These are phyloP conservation scores for Mesochorus sp. DNA, from an alignment of 2,888 invertebrate species.

Conservation along the genomic window DNA sequence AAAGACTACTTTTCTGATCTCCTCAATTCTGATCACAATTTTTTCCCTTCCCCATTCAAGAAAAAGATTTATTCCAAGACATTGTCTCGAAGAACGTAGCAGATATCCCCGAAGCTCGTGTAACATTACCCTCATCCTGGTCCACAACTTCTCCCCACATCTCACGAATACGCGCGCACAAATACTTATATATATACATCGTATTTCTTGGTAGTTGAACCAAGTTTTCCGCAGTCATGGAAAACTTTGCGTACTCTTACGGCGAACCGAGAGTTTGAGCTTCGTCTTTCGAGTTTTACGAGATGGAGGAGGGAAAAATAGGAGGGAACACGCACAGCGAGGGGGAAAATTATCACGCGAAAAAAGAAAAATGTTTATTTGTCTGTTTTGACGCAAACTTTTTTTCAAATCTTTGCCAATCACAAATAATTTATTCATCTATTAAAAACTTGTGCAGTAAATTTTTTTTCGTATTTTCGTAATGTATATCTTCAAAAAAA, in stretches of 20 bases:
- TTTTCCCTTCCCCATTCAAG: neutral
- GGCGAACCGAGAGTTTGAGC: conserved; percentile 45
- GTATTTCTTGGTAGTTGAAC: conserved; percentile 56
- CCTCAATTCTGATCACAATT: conserved; percentile 12
- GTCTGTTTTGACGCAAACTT: neutral
- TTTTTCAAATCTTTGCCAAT: neutral
- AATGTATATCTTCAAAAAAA: no score
- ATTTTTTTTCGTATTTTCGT: no score
- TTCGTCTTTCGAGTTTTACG: conserved; percentile 45
- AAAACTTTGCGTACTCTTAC: conserved; percentile 58
- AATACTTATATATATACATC: conserved; percentile 14
- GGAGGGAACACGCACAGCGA: neutral
- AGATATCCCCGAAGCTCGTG: conserved; percentile 35
- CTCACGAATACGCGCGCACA: conserved; percentile 4
- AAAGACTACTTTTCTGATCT: neutral
- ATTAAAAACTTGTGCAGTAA: no score
- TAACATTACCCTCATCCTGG: conserved; percentile 49
- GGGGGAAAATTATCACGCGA: conserved; percentile 20
- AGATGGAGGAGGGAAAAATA: conserved; percentile 1
- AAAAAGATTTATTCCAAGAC: conserved; percentile 34
- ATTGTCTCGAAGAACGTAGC: conserved; percentile 7
- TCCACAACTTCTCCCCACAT: conserved; percentile 37
- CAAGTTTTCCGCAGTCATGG: conserved; percentile 60
- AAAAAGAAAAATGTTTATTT: conserved; percentile 14
- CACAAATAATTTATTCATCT: neutral